Conservation (phyloP, 2,797 vertebrate genomes). For the Scleropages formosus region DNA sequence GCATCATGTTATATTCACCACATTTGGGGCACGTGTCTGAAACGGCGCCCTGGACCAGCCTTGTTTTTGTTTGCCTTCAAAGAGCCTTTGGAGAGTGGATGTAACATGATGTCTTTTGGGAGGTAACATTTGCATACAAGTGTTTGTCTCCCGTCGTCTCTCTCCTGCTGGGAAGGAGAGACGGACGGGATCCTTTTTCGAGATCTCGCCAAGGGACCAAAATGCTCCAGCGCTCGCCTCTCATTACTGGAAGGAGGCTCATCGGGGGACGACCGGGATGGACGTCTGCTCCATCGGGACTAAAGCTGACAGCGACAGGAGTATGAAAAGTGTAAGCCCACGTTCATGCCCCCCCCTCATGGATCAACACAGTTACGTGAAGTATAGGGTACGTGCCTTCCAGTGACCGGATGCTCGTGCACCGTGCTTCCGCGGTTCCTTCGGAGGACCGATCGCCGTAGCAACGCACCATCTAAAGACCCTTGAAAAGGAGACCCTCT, state of each 20-base stretch:
- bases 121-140: not conserved
- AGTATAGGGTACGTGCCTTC: too few species aligned
- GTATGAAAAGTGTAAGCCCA: not conserved
- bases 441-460: too few species aligned
- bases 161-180: constrained; percentile 1
- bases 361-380: not conserved
- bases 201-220: not conserved
- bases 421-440: too few species aligned
- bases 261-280: too few species aligned
- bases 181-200: not conserved
- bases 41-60: constrained; percentile 35
- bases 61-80: not conserved
- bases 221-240: not conserved
- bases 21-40: constrained; percentile 24
- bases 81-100: constrained; percentile 1
- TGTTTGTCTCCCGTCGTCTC: not conserved
- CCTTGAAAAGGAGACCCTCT: not conserved
- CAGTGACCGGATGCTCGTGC: too few species aligned
- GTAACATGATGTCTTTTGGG: not conserved
- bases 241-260: too few species aligned
- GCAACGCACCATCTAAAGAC: not conserved
- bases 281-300: too few species aligned
- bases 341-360: too few species aligned
- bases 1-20: constrained; percentile 23
- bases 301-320: too few species aligned